Conservation (phyloP, 37 sponge, comb jelly and placozoan species). For the Agelas oroides region DNA sequence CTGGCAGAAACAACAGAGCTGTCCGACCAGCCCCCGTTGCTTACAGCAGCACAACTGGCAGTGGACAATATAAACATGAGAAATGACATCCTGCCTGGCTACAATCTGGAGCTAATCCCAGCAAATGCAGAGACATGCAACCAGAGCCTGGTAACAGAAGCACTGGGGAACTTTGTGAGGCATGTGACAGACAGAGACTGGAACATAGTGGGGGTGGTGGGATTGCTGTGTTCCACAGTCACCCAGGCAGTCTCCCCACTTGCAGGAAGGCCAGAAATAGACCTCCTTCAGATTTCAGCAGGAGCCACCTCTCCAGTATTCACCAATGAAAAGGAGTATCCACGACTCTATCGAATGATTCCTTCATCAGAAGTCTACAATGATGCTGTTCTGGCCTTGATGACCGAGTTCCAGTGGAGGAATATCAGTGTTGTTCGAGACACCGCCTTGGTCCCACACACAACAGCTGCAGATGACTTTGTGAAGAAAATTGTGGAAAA, state of each 20-base stretch:
- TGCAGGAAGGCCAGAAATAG: constrained; percentile 13
- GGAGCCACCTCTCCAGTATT: neutral
- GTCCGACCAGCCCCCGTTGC: too few species aligned
- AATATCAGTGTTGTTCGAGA: neutral
- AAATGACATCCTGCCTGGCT: constrained; percentile 9
- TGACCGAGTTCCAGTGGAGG: constrained; percentile 3
- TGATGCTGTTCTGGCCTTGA: constrained; percentile 20
- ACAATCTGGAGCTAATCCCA: constrained; percentile 36
- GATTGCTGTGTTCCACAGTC: constrained; percentile 30
- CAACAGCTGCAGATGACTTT: too few species aligned
- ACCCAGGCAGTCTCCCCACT: constrained; percentile 16
- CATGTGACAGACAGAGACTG: neutral
- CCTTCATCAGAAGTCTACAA: constrained; percentile 18
- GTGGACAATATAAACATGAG: constrained; percentile 32
- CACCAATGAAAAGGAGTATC: too few species aligned
- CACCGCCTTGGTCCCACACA: too few species aligned
- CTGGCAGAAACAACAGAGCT: too few species aligned
- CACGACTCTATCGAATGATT: constrained; percentile 22
- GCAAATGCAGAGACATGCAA: constrained; percentile 2
- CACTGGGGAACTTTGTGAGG: constrained; percentile 11
- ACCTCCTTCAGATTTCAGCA: constrained; percentile 28
- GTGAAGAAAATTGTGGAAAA: too few species aligned
- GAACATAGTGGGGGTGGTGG: constrained; percentile 27
- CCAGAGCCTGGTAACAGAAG: neutral
- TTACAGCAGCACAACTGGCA: constrained; percentile 43